These are phyloP conservation scores for Epinephelus lanceolatus DNA, from an alignment of 2,113 vertebrate genomes.

Conservation along the genomic window DNA sequence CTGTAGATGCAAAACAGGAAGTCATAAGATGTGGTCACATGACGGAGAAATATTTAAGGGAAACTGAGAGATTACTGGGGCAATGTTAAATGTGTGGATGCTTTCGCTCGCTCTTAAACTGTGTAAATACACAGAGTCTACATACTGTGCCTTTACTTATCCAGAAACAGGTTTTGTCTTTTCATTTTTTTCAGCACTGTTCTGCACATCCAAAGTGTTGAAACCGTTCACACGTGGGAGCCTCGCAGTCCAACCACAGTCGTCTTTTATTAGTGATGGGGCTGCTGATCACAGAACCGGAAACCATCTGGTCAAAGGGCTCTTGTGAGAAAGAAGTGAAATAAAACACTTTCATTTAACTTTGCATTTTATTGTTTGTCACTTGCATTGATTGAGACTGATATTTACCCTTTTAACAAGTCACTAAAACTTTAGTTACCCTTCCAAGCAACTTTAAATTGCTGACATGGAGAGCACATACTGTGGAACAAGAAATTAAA, in stretches of 20 bases:
- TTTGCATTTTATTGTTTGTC: background rate
- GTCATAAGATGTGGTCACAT: constrained; percentile 69
- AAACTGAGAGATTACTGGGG: no score
- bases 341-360: background rate
- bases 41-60: constrained; percentile 30
- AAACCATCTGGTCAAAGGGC: constrained; percentile 9
- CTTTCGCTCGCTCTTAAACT: background rate
- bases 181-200: background rate
- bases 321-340: background rate
- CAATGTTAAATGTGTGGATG: background rate
- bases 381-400: no score
- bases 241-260: background rate
- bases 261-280: background rate
- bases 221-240: constrained; percentile 1
- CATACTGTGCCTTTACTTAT: background rate
- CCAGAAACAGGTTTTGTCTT: background rate
- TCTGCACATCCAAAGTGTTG: background rate
- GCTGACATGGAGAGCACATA: background rate
- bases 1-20: constrained; percentile 75
- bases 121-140: background rate
- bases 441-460: background rate
- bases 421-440: background rate
- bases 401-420: background rate
- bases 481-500: background rate
- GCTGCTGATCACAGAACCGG: constrained; percentile 1